Percentiles rank a stretch among this genome's conserved stretches.
phyloP scores from a whole-genome alignment of 2,797 vertebrate species.

The Pteronotus mesoamericanus region DNA sequence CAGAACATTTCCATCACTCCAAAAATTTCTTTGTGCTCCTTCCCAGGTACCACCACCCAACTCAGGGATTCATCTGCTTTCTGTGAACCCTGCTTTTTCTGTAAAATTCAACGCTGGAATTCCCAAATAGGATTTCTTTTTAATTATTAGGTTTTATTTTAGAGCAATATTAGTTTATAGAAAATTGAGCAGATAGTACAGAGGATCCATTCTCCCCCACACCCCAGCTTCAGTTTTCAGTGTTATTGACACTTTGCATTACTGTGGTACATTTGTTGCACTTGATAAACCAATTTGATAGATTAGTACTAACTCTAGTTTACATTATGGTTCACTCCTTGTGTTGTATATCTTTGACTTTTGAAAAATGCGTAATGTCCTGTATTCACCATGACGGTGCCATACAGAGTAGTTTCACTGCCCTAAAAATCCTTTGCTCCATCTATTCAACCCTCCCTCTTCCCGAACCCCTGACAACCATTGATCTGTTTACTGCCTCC shows the following conservation, averaged over 20 bases:
- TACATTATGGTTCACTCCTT: neutral
- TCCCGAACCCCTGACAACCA: neutral
- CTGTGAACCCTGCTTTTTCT: neutral
- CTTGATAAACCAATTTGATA: neutral
- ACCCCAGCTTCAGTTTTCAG: too few relatives aligned
- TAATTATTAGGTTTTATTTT: neutral
- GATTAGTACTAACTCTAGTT: neutral
- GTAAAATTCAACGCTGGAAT: neutral
- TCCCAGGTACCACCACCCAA: neutral
- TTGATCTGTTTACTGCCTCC: neutral
- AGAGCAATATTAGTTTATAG: neutral
- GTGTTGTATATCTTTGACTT: neutral
- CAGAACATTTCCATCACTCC: neutral
- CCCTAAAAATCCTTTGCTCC: neutral
- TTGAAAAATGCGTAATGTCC: neutral
- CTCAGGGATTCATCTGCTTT: neutral
- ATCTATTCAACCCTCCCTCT: neutral
- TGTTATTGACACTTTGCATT: neutral
- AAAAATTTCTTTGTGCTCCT: neutral
- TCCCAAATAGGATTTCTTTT: constrained; percentile 5
- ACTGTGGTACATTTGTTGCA: neutral
- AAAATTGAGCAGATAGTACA: neutral
- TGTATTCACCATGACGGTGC: neutral
- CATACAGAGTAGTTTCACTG: neutral
- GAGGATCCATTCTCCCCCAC: neutral